phyloP scores from a whole-genome alignment of 2,888 invertebrate genomes.

The Tipula confusa region DNA sequence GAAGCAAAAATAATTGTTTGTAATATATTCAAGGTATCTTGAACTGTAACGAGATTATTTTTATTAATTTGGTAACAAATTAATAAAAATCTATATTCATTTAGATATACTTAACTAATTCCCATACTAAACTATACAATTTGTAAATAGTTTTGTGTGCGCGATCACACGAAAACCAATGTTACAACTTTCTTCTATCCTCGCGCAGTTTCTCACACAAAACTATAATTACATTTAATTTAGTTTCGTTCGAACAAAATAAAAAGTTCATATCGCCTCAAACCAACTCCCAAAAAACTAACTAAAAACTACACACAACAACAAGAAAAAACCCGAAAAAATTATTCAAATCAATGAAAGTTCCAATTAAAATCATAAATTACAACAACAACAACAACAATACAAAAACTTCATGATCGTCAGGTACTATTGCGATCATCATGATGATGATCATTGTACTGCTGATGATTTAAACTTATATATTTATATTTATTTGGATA shows the following conservation, averaged over 20 bases:
- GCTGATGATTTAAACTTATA: not conserved
- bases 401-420: not conserved
- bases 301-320: not conserved
- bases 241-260: not conserved
- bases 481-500: too few relatives aligned
- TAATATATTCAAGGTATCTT: too few relatives aligned
- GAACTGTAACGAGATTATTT: too few relatives aligned
- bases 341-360: conserved; percentile 25
- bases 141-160: not conserved
- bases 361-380: conserved; percentile 8
- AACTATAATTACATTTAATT: conserved; percentile 12
- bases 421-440: conserved; percentile 12
- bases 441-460: not conserved
- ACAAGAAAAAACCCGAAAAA: not conserved
- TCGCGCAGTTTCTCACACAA: not conserved
- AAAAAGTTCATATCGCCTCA: not conserved
- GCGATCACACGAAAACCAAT: not conserved
- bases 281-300: conserved; percentile 20
- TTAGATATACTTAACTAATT: not conserved
- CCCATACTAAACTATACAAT: not conserved
- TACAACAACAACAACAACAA: not conserved
- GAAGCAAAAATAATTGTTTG: too few relatives aligned
- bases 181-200: conserved; percentile 3
- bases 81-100: too few relatives aligned
- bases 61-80: too few relatives aligned